Percentiles rank a stretch among this genome's conserved stretches.
These are phyloP conservation scores for Excalfactoria chinensis DNA, from an alignment of 2,113 vertebrate genomes.

Conservation along the genomic window DNA sequence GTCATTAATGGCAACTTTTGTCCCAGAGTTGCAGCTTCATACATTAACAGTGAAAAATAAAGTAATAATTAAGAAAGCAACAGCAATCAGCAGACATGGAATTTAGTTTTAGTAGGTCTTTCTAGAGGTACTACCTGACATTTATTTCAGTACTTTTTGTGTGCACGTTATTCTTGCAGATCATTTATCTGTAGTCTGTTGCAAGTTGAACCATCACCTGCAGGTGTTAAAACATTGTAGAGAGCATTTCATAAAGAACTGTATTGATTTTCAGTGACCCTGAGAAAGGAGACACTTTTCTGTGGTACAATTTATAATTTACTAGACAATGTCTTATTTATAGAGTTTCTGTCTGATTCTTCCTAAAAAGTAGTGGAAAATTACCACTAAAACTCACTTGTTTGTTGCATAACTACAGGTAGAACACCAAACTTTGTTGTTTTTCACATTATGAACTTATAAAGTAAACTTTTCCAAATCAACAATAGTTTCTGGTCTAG, in stretches of 20 bases:
- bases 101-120: neutral
- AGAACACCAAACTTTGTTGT: neutral
- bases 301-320: neutral
- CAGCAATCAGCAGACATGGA: neutral
- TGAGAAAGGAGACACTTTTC: neutral
- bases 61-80: neutral
- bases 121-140: neutral
- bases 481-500: neutral
- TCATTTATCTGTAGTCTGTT: neutral
- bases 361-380: neutral
- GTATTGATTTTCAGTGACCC: conserved; percentile 39
- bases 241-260: neutral
- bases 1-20: neutral
- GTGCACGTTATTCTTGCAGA: neutral
- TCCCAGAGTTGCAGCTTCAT: neutral
- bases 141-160: neutral
- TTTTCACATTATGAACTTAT: neutral
- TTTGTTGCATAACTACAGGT: neutral
- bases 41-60: neutral
- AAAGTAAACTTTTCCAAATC: neutral
- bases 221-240: neutral
- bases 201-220: conserved; percentile 39
- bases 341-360: neutral
- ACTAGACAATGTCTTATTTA: neutral
- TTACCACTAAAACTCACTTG: neutral